Evolutionary conservation across 2,888 invertebrate genomes (phyloP).

Genomic region (Amblyjoppa proteus): DNA sequence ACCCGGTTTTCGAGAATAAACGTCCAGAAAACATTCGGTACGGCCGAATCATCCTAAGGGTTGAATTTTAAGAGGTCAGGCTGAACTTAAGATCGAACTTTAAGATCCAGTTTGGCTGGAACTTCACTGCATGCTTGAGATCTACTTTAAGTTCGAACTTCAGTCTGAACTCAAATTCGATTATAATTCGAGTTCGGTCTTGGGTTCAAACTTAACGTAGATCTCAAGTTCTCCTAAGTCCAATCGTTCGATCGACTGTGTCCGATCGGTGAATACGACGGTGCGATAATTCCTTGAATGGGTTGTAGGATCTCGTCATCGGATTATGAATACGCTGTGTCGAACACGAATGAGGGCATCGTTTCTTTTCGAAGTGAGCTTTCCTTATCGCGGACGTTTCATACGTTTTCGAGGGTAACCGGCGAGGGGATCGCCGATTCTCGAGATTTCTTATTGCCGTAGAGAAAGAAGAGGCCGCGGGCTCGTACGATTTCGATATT

Average conservation of each 20-base stretch:
- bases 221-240: too few species aligned
- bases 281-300: background rate
- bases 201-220: too few species aligned
- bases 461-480: slow-evolving; percentile 39
- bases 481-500: slow-evolving; percentile 61
- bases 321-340: slow-evolving; percentile 27
- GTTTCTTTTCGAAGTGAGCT: slow-evolving; percentile 14
- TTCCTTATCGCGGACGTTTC: slow-evolving; percentile 28
- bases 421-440: slow-evolving; percentile 47
- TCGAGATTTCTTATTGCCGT: slow-evolving; percentile 52
- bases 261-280: background rate
- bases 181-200: too few species aligned
- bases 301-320: slow-evolving; percentile 6
- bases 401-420: slow-evolving; percentile 25
- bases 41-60: too few species aligned
- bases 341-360: slow-evolving; percentile 33
- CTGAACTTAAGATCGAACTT: too few species aligned
- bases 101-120: too few species aligned
- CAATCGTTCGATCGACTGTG: background rate
- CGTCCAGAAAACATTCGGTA: too few species aligned
- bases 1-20: background rate
- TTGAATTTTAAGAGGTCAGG: too few species aligned
- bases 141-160: too few species aligned
- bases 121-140: too few species aligned
- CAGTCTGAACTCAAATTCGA: too few species aligned